Base-by-base conservation (phyloP, 2,888 invertebrate species). In the Ichneumon xanthorius region DNA sequence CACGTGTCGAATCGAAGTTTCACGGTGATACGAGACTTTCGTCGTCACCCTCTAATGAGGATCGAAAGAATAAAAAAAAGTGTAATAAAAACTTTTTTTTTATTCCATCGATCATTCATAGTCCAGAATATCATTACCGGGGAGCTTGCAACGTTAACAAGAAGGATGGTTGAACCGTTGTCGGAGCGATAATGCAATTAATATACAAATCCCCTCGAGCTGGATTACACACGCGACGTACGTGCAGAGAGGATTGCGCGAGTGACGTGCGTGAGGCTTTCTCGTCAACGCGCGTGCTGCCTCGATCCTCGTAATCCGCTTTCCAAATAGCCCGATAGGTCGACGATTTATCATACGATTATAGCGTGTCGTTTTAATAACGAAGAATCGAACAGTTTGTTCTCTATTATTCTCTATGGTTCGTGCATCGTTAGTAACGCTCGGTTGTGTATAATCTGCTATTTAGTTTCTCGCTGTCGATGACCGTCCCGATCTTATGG, bases 251-350 rank as follows among this genome's bases (percentile, higher is more conserved):
- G 50, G 19, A 40, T 40, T 37, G 53, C 67, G 76, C 16, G 76
- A 67, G 67, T 77, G 76, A 65, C 72, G 76, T 48, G 40, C 71
- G 48, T 14, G 65, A 48, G 55, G 76, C 76, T 77, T 77, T 77
- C 76, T 53, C 76, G 53, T 67, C 37, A 76, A 48, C 76, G 67
- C 67, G 76, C 76, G 76, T 77, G 76, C 67, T 65, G 65, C 30
- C 7, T 70, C 71, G 80, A 80, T 72, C 77, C n/a, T 22, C n/a
- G 45, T 78, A 72, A 82, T 78, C 55, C 65, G 82, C 63, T 82
- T 82, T 82, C 82, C 22, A 72, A 78, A 78, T 77, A 26, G 16
- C 48, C 50, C 48, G 50, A 33, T 11, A 26, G n/a, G 37, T 22
- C 55, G 65, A 19, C 55, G 58, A 37, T 68, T 55, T 33, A 67